Evolutionary conservation across 2,888 invertebrate species (phyloP).

Genomic region (Erebia ligea): DNA sequence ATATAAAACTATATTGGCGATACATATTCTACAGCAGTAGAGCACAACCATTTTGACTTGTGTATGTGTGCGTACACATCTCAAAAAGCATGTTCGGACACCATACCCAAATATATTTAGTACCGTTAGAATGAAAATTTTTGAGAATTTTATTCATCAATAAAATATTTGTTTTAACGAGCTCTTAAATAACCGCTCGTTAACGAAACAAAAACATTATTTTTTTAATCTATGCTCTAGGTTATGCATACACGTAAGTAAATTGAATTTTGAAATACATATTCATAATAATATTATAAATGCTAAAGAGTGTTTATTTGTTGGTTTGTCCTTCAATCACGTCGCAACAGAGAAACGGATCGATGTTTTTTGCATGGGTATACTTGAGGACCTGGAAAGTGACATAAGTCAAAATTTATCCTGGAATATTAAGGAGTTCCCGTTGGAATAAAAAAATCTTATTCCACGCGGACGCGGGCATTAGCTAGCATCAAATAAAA

Average conservation of each 20-base stretch:
- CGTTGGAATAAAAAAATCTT: too few species aligned
- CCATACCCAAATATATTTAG: slow-evolving; percentile 20
- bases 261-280: not conserved
- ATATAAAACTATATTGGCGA: not conserved
- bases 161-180: not conserved
- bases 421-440: too few species aligned
- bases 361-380: too few species aligned
- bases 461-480: too few species aligned
- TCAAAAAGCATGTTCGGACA: slow-evolving; percentile 36
- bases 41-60: slow-evolving; percentile 31
- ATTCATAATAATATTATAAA: too few species aligned
- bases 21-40: slow-evolving; percentile 28
- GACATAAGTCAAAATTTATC: too few species aligned
- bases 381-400: too few species aligned
- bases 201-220: not conserved
- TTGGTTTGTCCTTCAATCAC: too few species aligned
- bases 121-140: slow-evolving; percentile 17
- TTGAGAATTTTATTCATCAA: not conserved
- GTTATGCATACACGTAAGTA: not conserved
- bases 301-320: too few species aligned
- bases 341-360: too few species aligned
- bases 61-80: slow-evolving; percentile 22
- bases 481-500: not conserved
- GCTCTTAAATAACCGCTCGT: not conserved
- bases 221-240: not conserved